Conservation (phyloP, 2,888 invertebrate species). For the Antitype chi region DNA sequence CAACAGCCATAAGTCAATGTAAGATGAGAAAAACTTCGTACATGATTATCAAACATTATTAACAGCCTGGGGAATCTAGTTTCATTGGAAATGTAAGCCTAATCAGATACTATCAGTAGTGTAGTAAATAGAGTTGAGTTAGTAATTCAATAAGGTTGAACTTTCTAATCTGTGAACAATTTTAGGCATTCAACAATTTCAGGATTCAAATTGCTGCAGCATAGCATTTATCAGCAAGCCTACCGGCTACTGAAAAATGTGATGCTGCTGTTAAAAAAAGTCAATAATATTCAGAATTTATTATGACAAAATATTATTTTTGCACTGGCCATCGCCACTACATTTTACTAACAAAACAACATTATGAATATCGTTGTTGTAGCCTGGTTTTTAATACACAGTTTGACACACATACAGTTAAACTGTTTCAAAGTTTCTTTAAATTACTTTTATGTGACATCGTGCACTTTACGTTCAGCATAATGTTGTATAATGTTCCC, state of each 20-base stretch:
- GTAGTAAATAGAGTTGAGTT: no score
- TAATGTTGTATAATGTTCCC: background rate
- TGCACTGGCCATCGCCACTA: background rate
- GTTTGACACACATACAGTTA: background rate
- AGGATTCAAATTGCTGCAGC: background rate
- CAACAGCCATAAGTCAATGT: no score
- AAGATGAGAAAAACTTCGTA: no score
- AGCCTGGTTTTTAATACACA: background rate
- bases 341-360: background rate
- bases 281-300: background rate
- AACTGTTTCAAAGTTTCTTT: background rate
- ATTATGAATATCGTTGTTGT: background rate
- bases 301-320: constrained; percentile 17
- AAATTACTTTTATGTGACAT: background rate
- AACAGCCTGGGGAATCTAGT: no score
- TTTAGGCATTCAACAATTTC: no score
- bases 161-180: background rate
- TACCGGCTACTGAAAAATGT: background rate
- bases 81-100: background rate
- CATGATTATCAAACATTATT: background rate
- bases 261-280: background rate
- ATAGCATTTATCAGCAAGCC: background rate
- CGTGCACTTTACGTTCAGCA: no score
- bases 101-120: no score
- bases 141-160: background rate